Percentiles rank a stretch among this genome's conserved stretches.
These are phyloP conservation scores for Apotomis betuletana DNA, from an alignment of 2,888 invertebrate genomes.

Conservation along the genomic window DNA sequence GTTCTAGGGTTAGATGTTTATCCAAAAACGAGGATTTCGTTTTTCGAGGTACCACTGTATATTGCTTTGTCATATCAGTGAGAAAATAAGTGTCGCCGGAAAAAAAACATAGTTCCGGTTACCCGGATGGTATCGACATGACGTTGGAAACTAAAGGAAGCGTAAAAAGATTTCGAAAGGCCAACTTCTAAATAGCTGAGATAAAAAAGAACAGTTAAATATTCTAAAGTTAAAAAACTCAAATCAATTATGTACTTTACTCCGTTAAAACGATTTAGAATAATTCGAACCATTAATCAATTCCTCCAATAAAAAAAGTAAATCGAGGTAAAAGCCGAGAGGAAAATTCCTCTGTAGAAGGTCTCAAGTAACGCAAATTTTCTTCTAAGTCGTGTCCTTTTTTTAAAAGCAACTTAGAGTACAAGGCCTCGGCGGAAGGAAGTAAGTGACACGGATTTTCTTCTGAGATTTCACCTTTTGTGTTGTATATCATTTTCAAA, in stretches of 20 bases:
- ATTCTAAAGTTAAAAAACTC: background rate
- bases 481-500: slow-evolving; percentile 13
- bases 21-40: too few species aligned
- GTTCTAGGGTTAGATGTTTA: too few species aligned
- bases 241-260: slow-evolving; percentile 11
- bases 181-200: too few species aligned
- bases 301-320: slow-evolving; percentile 24
- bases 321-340: slow-evolving; percentile 18
- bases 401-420: background rate
- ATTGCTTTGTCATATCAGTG: too few species aligned
- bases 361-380: background rate
- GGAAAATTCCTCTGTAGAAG: background rate
- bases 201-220: too few species aligned
- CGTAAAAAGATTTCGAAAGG: too few species aligned
- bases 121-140: too few species aligned
- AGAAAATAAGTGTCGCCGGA: too few species aligned
- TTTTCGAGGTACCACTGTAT: too few species aligned
- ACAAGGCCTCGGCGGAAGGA: background rate
- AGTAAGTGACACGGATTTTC: background rate
- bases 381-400: background rate
- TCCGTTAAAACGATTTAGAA: slow-evolving; percentile 23
- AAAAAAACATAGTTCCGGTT: too few species aligned
- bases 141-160: too few species aligned
- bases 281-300: slow-evolving; percentile 25
- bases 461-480: background rate